Conservation (phyloP, 1,140 invertebrate genomes). For the Bombus superbus region DNA sequence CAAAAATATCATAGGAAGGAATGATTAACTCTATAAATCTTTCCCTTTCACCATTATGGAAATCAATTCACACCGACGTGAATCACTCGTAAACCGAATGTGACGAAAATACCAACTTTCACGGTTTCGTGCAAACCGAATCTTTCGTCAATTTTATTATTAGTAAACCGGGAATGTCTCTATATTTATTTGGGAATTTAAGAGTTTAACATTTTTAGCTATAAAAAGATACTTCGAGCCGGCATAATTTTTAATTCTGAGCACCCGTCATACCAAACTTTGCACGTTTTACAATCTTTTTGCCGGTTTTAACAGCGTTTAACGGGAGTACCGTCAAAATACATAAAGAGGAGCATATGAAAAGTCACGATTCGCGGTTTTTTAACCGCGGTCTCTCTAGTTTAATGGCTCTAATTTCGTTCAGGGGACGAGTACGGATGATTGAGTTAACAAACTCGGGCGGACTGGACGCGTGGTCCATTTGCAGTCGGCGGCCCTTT, state of each 20-base stretch:
- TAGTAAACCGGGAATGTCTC: too few relatives aligned
- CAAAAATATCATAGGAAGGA: background rate
- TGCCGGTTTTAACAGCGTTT: background rate
- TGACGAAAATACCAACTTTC: background rate
- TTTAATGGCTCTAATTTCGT: conserved; percentile 7
- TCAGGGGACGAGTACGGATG: background rate
- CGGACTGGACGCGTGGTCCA: conserved; percentile 18
- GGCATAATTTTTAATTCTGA: too few relatives aligned
- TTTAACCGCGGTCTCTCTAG: background rate
- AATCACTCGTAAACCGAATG: background rate
- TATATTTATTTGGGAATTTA: too few relatives aligned
- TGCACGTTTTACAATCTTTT: too few relatives aligned
- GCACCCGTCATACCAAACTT: too few relatives aligned
- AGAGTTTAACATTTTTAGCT: too few relatives aligned
- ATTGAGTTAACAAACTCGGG: conserved; percentile 28
- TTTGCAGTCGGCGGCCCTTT: conserved; percentile 20
- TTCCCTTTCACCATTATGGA: background rate
- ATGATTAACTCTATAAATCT: background rate
- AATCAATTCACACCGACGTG: too few relatives aligned
- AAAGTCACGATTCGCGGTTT: background rate
- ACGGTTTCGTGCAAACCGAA: too few relatives aligned
- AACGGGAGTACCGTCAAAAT: background rate
- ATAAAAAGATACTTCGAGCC: too few relatives aligned
- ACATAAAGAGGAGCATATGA: background rate
- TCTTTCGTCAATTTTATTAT: too few relatives aligned